Percentiles rank a stretch among this genome's conserved stretches.
Conservation (phyloP, 1,140 invertebrate genomes). For the Olivierus martensii region DNA sequence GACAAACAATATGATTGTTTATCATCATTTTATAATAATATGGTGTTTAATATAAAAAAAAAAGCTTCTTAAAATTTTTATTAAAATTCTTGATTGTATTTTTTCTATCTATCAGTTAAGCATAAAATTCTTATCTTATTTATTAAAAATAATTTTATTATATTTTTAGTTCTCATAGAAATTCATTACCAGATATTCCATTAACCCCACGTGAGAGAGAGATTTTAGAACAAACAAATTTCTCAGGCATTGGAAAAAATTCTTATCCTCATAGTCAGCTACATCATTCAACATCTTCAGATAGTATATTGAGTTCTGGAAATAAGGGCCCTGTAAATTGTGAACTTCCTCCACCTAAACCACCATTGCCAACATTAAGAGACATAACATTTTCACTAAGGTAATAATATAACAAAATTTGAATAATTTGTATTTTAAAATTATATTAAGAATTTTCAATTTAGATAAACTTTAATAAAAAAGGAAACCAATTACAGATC, state of each 20-base stretch:
- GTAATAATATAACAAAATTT: constrained; percentile 1
- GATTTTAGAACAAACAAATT: constrained; percentile 30
- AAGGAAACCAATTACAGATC: too few relatives aligned
- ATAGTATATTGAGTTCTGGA: constrained; percentile 12
- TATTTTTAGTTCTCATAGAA: constrained; percentile 36
- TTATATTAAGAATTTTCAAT: too few relatives aligned
- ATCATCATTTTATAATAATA: too few relatives aligned
- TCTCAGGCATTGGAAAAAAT: not conserved
- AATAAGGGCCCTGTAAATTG: not conserved
- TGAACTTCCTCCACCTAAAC: constrained; percentile 58
- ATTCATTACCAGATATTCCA: constrained; percentile 62
- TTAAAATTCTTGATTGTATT: too few relatives aligned
- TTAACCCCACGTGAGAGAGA: constrained; percentile 31
- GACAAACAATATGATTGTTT: too few relatives aligned
- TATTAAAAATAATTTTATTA: not conserved
- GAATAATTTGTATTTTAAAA: too few relatives aligned
- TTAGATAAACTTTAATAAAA: too few relatives aligned
- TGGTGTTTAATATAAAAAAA: too few relatives aligned
- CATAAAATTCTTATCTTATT: too few relatives aligned
- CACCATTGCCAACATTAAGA: constrained; percentile 47
- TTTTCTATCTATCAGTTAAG: too few relatives aligned
- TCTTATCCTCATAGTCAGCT: constrained; percentile 2
- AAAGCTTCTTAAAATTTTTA: too few relatives aligned
- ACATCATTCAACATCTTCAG: constrained; percentile 17
- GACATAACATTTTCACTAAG: constrained; percentile 24